Percentiles rank a stretch among this genome's conserved stretches.
Conservation (phyloP, 2,888 invertebrate genomes). For the Epinotia ramella region DNA sequence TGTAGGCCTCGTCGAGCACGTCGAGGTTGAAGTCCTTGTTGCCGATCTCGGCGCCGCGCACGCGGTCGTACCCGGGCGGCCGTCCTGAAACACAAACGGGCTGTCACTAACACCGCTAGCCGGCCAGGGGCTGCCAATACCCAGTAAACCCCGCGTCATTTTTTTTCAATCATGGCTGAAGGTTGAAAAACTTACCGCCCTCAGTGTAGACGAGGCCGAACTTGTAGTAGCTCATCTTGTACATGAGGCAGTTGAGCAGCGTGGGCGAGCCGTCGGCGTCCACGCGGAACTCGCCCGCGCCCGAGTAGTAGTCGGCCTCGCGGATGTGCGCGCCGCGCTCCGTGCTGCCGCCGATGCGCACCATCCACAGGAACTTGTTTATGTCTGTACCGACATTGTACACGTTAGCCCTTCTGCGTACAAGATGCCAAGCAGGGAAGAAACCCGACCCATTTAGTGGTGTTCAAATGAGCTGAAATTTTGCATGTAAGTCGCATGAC, state of each 20-base stretch:
- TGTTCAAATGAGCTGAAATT: too few relatives aligned
- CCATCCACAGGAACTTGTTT: slow-evolving; percentile 99
- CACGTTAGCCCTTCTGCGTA: too few relatives aligned
- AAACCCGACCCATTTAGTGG: too few relatives aligned
- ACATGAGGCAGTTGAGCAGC: slow-evolving; percentile 98
- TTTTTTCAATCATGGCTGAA: too few relatives aligned
- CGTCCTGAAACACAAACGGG: slow-evolving; percentile 86
- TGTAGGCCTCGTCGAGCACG: slow-evolving; percentile 99
- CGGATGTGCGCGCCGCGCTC: slow-evolving; percentile 97
- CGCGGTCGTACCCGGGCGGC: slow-evolving; percentile 98
- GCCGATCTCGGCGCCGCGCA: slow-evolving; percentile 98
- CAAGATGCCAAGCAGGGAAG: too few relatives aligned
- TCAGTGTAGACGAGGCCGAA: slow-evolving; percentile 99
- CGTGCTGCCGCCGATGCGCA: slow-evolving; percentile 97
- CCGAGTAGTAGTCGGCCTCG: slow-evolving; percentile 98
- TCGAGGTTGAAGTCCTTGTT: slow-evolving; percentile 99
- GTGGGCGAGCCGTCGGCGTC: slow-evolving; percentile 97
- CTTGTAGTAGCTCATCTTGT: slow-evolving; percentile 99
- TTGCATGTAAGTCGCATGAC: too few relatives aligned
- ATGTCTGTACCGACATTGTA: slow-evolving; percentile 87
- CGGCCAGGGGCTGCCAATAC: too few relatives aligned
- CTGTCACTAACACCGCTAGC: neutral
- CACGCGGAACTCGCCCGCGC: slow-evolving; percentile 97
- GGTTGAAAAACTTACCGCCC: slow-evolving; percentile 86
- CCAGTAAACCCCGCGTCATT: too few relatives aligned